These are phyloP conservation scores for Tokudaia tokunoshimensis DNA, from an alignment of 2,797 vertebrate genomes.

Conservation along the genomic window DNA sequence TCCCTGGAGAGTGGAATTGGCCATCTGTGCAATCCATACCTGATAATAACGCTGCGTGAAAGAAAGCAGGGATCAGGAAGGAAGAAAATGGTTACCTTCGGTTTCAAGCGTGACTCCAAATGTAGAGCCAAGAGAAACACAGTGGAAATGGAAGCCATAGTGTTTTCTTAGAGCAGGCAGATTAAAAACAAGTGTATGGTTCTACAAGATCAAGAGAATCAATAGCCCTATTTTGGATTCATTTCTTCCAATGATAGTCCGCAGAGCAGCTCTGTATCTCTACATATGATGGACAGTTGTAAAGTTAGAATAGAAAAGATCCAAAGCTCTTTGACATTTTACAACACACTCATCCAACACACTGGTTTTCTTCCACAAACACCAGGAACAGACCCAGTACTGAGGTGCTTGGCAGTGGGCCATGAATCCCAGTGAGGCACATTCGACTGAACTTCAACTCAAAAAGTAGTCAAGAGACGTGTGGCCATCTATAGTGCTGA, in stretches of 20 bases:
- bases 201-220: neutral
- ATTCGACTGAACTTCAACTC: neutral
- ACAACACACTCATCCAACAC: neutral
- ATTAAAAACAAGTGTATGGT: neutral
- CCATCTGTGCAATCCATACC: neutral
- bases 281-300: neutral
- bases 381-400: neutral
- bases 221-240: neutral
- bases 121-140: neutral
- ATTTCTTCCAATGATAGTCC: neutral
- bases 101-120: conserved; percentile 1
- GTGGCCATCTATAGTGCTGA: neutral
- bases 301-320: neutral
- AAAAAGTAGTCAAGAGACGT: neutral
- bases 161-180: neutral
- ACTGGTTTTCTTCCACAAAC: neutral
- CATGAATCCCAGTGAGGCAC: neutral
- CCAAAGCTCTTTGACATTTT: neutral
- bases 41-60: neutral
- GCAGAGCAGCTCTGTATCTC: neutral
- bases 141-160: neutral
- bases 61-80: neutral
- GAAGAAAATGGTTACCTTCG: neutral
- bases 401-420: neutral
- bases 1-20: neutral